A percentile compares a stretch with the other conserved stretches of the same genome.
phyloP scores from a whole-genome alignment of 2,888 invertebrate species.

The Nephrotoma flavescens region DNA sequence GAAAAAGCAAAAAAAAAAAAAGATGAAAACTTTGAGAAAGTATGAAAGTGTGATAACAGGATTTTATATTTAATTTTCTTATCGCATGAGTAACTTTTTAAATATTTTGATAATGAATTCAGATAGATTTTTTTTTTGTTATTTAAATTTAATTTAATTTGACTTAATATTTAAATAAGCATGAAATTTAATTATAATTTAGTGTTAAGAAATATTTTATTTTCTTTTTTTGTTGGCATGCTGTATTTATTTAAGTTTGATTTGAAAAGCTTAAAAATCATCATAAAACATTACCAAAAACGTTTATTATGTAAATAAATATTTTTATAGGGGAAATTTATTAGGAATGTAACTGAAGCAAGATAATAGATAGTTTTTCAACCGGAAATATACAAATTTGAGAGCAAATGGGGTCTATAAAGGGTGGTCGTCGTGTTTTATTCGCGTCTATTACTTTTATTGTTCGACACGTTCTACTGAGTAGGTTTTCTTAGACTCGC shows the following conservation, averaged over 20 bases:
- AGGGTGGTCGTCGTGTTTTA: too few relatives aligned
- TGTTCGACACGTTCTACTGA: too few relatives aligned
- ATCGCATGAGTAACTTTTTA: not conserved
- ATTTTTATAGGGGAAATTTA: not conserved
- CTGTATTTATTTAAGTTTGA: not conserved
- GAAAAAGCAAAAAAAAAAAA: not conserved
- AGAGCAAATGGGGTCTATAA: too few relatives aligned
- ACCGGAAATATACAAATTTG: too few relatives aligned
- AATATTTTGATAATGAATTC: not conserved
- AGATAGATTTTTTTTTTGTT: not conserved
- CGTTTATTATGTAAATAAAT: not conserved
- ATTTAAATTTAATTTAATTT: not conserved
- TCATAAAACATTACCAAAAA: not conserved
- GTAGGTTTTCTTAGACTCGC: too few relatives aligned
- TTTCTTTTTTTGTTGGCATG: not conserved
- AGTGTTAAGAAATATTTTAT: not conserved
- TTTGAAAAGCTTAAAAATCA: not conserved
- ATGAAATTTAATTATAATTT: not conserved
- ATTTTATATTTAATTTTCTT: not conserved
- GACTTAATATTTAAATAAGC: not conserved
- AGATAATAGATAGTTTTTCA: too few relatives aligned
- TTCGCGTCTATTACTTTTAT: too few relatives aligned
- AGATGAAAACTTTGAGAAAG: not conserved
- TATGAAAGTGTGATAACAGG: not conserved
- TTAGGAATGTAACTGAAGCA: not conserved